Evolutionary conservation across 2,113 vertebrate species (phyloP).

Genomic region (Labrus mixtus): DNA sequence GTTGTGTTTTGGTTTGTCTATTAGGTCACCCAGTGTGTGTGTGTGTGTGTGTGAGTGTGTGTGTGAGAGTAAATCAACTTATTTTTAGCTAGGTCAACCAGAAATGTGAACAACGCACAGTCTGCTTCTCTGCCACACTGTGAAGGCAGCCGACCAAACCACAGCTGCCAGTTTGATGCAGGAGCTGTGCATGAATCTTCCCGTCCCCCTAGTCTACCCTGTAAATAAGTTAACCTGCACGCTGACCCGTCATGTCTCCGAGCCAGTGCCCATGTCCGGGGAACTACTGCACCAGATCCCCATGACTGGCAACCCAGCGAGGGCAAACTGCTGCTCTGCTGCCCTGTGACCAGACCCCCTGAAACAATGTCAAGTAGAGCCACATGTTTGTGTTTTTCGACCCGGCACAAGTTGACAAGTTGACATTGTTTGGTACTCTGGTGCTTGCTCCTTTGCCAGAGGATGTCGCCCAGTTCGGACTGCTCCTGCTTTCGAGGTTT

Average conservation of each 20-base stretch:
- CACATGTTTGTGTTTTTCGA: not conserved
- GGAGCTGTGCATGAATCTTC: not conserved
- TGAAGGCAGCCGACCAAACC: not conserved
- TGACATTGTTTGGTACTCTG: not conserved
- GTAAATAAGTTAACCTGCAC: not conserved
- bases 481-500: not conserved
- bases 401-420: not conserved
- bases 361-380: not conserved
- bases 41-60: too few relatives aligned
- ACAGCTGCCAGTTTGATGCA: not conserved
- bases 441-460: not conserved
- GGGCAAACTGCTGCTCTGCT: not conserved
- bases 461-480: not conserved
- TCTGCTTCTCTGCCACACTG: not conserved
- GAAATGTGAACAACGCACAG: slow-evolving; percentile 2
- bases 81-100: slow-evolving; percentile 1
- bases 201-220: not conserved
- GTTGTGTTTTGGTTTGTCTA: slow-evolving; percentile 12
- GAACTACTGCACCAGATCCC: not conserved
- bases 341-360: not conserved
- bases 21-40: slow-evolving; percentile 16
- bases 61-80: not conserved
- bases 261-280: not conserved
- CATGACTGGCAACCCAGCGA: not conserved
- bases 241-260: not conserved